Evolutionary conservation across 1,140 invertebrate species (phyloP), one percentile per base, ranked within the genome.

Genomic region (Elymnias hypermnestra): DNA sequence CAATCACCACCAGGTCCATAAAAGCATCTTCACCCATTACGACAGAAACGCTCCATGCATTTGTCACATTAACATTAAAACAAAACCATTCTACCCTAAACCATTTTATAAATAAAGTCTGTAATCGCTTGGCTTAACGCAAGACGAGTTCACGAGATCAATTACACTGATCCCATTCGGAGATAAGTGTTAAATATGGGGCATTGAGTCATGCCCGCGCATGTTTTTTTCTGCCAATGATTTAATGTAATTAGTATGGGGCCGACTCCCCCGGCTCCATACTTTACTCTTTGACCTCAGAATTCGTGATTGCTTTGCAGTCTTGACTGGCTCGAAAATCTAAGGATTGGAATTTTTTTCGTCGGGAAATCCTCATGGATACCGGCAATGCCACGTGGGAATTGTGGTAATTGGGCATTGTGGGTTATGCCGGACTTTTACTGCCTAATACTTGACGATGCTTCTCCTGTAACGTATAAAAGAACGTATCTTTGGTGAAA

Each of bases 181-280:
- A n/a, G 33, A 36, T 36, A 36, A 36, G 33, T 36, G 17, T 36
- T 36, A 36, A 36, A 36, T 36, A 36, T 19, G 33, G 33, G 33
- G 17, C 33, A 36, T 21, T 36, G 33, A 36, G 33, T 36, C 33
- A 36, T 17, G 33, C 17, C 17, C 3, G 33, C 33, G 33, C 33
- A 36, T 36, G 33, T 36, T 33, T 21, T 36, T 36, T 36, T 36
- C 33, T 19, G 2, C 15, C 17, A 18, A 36, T 36, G 33, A 36
- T 36, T 36, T 36, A 36, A 36, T 36, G 33, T 36, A 36, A 36
- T 36, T 36, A 36, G 33, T 21, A 17, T 1, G 17, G 33, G 19
- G 15, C n/a, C 33, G 18, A 17, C 33, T 17, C 19, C 33, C 33
- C n/a, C 33, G 18, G 33, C 33, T 17, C 19, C 33, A 36, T 36